Evolutionary conservation across 1,140 invertebrate genomes (phyloP).

Genomic region (Teleogryllus occipitalis): DNA sequence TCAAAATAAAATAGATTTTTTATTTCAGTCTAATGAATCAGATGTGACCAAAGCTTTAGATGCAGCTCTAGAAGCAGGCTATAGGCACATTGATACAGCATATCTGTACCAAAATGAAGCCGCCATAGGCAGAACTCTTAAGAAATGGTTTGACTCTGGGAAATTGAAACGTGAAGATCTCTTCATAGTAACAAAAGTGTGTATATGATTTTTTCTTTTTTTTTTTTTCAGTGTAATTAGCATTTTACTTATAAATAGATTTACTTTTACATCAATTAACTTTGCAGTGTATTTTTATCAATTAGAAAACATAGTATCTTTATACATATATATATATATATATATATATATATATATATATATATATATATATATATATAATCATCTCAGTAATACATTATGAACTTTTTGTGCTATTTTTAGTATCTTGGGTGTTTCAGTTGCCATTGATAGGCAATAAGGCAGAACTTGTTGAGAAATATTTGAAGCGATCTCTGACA

Average conservation of each 20-base stretch:
- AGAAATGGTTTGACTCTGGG: constrained; percentile 32
- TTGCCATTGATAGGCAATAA: constrained; percentile 43
- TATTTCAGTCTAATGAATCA: constrained; percentile 19
- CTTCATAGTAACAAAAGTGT: constrained; percentile 38
- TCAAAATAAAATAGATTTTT: background rate
- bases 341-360: too few species aligned
- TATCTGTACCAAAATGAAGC: constrained; percentile 35
- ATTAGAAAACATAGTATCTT: background rate
- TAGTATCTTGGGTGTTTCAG: background rate
- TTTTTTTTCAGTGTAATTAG: background rate
- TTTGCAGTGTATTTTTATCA: too few species aligned
- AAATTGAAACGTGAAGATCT: constrained; percentile 37
- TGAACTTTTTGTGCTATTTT: too few species aligned
- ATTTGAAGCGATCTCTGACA: constrained; percentile 59
- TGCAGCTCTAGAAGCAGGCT: constrained; percentile 35
- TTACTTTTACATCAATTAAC: too few species aligned
- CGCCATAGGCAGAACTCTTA: constrained; percentile 33
- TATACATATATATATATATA: constrained; percentile 40
- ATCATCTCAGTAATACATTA: too few species aligned
- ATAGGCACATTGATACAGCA: constrained; percentile 36
- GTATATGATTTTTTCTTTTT: background rate
- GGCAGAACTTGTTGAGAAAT: constrained; percentile 61
- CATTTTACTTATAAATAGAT: too few species aligned
- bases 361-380: too few species aligned
- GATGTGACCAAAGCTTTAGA: constrained; percentile 31